Base-by-base conservation (phyloP, 2,797 vertebrate species). In the Diplodus sargus region DNA sequence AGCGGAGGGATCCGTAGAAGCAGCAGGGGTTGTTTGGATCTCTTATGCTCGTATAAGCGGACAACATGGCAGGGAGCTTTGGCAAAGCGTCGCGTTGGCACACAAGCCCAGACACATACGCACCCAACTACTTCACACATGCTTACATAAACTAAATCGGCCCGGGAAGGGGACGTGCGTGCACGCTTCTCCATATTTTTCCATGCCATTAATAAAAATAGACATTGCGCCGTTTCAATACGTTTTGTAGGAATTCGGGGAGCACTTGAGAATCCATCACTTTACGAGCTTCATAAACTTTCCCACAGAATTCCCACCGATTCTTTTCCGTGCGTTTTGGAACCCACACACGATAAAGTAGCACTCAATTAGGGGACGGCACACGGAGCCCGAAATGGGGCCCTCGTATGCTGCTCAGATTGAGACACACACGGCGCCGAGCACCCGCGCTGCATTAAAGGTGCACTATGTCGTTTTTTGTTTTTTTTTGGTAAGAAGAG, bases 251-350 rank as follows among this genome's bases (percentile, higher is more conserved):
- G 89, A 83, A 90, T 83, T 88, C n/a, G 34, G 81, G 81, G 87
- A 89, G 84, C 81, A 76, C 81, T 90, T 87, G 80, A 76, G 88
- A 87, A 93, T 88, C 73, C 80, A 91, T 93, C 62, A 78, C 84
- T 91, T 91, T 90, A 91, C 75, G 79, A 86, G 87, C 73, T 74
- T 83, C 85, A 85, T 49, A 80, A 79, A 86, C 84, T 89, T 94
- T 91, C 90, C 88, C 90, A 90, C 85, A 85, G 86, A 85, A 83
- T 88, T 85, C 79, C 58, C 72, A 83, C 57, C 14, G 43, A 87
- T 34, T 34, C 30, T 76, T 82, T 90, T 88, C 86, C 76, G 0
- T 71, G 63, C 66, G 45, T 91, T 81, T 83, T 28, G 74, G 30
- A 34, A 88, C 76, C 88, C 78, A 68, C 42, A 57, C 53, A 68